phyloP scores from a whole-genome alignment of 1,140 invertebrate species.

The Reticulitermes speratus region DNA sequence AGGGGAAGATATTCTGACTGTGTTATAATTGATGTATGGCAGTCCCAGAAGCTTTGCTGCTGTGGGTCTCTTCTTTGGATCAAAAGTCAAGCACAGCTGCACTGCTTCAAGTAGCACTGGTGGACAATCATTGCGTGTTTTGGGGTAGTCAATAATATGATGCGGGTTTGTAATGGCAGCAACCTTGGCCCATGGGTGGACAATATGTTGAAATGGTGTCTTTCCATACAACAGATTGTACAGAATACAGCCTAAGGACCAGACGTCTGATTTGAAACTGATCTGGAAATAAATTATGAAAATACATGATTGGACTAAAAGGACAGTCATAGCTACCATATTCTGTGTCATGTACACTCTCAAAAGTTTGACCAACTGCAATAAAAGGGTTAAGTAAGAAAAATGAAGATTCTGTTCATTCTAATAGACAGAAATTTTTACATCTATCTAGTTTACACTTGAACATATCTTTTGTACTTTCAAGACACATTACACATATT shows the following conservation, averaged over 20 bases:
- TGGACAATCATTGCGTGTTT: constrained; percentile 47
- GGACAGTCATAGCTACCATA: no score
- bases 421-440: no score
- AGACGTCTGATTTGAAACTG: constrained; percentile 91
- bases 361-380: no score
- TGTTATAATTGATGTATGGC: constrained; percentile 53
- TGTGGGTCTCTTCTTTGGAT: constrained; percentile 67
- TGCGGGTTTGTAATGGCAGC: constrained; percentile 78
- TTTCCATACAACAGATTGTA: constrained; percentile 89
- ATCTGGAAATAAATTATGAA: constrained; percentile 59
- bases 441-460: no score
- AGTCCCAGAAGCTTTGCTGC: constrained; percentile 69
- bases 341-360: no score
- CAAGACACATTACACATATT: no score
- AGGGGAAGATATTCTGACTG: background rate
- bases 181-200: constrained; percentile 72
- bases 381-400: no score
- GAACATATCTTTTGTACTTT: no score
- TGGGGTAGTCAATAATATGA: constrained; percentile 72
- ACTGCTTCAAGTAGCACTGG: constrained; percentile 58
- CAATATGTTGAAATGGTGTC: constrained; percentile 88
- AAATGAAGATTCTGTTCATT: no score
- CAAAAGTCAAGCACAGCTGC: constrained; percentile 65
- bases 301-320: background rate
- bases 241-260: constrained; percentile 96